A percentile compares a stretch with the other conserved stretches of the same genome.
These are phyloP conservation scores for Agonopterix heracliana DNA, from an alignment of 2,888 invertebrate genomes.

Conservation along the genomic window DNA sequence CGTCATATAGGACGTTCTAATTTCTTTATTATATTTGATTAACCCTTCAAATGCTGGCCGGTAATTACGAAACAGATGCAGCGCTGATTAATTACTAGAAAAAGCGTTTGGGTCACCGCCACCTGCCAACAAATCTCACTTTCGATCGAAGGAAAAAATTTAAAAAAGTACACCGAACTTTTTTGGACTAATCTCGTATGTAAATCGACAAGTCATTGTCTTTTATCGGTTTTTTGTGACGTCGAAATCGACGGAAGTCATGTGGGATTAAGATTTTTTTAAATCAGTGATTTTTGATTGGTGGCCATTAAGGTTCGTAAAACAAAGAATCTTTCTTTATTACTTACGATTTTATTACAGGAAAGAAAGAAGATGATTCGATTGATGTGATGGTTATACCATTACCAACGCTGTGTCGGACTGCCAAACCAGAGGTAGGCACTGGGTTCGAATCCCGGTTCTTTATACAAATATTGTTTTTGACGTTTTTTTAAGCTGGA, in stretches of 20 bases:
- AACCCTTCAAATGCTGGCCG: slow-evolving; percentile 58
- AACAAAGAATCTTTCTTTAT: slow-evolving; percentile 15
- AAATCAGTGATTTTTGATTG: slow-evolving; percentile 23
- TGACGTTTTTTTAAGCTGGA: too few species aligned
- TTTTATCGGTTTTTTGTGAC: slow-evolving; percentile 38
- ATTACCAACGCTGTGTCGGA: too few species aligned
- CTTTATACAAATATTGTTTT: too few species aligned
- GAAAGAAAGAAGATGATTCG: too few species aligned
- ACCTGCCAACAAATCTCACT: slow-evolving; percentile 65
- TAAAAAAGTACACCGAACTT: slow-evolving; percentile 33
- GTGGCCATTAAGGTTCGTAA: slow-evolving; percentile 19
- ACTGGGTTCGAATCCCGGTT: too few species aligned
- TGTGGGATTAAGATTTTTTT: slow-evolving; percentile 41
- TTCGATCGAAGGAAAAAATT: slow-evolving; percentile 43
- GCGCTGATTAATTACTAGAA: slow-evolving; percentile 69
- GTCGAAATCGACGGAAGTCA: slow-evolving; percentile 42
- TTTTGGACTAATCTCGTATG: slow-evolving; percentile 57
- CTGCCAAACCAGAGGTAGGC: too few species aligned
- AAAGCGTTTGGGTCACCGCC: slow-evolving; percentile 48
- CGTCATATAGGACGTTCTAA: slow-evolving; percentile 43
- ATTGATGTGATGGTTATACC: too few species aligned
- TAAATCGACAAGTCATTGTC: slow-evolving; percentile 69
- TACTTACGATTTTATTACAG: too few species aligned
- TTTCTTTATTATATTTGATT: slow-evolving; percentile 75
- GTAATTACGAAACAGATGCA: slow-evolving; percentile 71